Conservation (phyloP, 2,113 vertebrate genomes). For the Gallinago jamesoni region DNA sequence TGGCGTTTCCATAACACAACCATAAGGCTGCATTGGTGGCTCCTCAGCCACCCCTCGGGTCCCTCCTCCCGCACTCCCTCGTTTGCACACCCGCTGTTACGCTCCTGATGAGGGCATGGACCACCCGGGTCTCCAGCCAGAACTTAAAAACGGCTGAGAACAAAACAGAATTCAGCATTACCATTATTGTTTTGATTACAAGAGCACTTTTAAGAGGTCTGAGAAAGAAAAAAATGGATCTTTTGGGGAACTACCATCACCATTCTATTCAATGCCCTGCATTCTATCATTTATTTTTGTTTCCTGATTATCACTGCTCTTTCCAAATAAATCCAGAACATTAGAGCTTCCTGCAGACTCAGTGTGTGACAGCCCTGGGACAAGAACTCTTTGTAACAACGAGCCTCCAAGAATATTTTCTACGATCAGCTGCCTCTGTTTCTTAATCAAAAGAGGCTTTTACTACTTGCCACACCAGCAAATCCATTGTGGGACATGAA, state of each 20-base stretch:
- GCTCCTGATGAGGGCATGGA: neutral
- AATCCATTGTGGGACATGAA: neutral
- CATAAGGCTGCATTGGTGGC: accelerated
- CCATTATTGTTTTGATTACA: neutral
- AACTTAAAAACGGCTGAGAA: neutral
- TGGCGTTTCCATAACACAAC: accelerated
- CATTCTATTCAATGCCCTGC: neutral
- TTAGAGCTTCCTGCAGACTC: neutral
- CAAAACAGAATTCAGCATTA: neutral
- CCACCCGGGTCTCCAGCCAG: neutral
- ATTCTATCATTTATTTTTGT: neutral
- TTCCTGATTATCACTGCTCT: neutral
- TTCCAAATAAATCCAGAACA: neutral
- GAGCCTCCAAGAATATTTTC: neutral
- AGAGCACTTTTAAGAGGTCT: neutral
- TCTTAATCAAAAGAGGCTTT: conserved; percentile 4
- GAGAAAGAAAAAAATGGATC: neutral
- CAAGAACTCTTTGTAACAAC: neutral
- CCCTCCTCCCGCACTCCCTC: neutral
- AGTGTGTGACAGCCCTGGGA: neutral
- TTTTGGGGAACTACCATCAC: neutral
- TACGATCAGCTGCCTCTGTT: neutral
- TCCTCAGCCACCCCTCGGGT: neutral
- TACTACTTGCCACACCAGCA: neutral
- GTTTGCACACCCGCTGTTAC: neutral